Evolutionary conservation across 1,140 invertebrate genomes (phyloP).

Genomic region (Drosophila micromelanica): DNA sequence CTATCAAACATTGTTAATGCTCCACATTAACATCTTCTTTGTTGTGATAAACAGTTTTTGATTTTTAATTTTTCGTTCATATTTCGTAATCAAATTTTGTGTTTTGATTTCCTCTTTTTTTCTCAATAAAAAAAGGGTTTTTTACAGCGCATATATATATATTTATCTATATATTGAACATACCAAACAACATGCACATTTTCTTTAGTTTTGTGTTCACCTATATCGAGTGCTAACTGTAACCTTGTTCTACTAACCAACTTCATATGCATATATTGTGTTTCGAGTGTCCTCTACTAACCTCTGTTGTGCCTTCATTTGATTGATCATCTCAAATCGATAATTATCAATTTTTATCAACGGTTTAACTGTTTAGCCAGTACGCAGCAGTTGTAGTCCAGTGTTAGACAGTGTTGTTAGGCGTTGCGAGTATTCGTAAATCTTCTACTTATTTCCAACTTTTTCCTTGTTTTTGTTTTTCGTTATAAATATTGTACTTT

Average conservation of each 20-base stretch:
- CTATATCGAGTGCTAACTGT: constrained; percentile 76
- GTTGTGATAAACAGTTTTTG: constrained; percentile 27
- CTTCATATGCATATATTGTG: constrained; percentile 58
- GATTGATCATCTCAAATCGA: constrained; percentile 47
- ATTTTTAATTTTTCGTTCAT: constrained; percentile 28
- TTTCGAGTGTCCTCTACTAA: constrained; percentile 76
- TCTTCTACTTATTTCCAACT: constrained; percentile 34
- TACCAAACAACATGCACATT: constrained; percentile 45
- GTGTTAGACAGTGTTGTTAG: constrained; percentile 28
- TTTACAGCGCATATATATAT: constrained; percentile 38
- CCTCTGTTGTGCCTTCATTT: constrained; percentile 72
- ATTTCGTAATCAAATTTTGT: constrained; percentile 52
- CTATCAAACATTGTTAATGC: constrained; percentile 33
- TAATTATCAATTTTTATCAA: constrained; percentile 10
- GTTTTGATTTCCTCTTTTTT: constrained; percentile 48
- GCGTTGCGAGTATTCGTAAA: constrained; percentile 24
- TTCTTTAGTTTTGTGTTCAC: constrained; percentile 55
- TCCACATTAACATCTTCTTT: constrained; percentile 70
- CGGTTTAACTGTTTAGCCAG: constrained; percentile 30
- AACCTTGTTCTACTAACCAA: constrained; percentile 72
- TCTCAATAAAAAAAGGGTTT: constrained; percentile 15
- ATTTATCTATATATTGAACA: constrained; percentile 22
- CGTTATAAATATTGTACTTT: constrained; percentile 17
- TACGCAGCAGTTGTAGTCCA: constrained; percentile 47
- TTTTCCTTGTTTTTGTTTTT: constrained; percentile 26